phyloP scores from a whole-genome alignment of 2,113 vertebrate species.

The Pyxicephalus adspersus region DNA sequence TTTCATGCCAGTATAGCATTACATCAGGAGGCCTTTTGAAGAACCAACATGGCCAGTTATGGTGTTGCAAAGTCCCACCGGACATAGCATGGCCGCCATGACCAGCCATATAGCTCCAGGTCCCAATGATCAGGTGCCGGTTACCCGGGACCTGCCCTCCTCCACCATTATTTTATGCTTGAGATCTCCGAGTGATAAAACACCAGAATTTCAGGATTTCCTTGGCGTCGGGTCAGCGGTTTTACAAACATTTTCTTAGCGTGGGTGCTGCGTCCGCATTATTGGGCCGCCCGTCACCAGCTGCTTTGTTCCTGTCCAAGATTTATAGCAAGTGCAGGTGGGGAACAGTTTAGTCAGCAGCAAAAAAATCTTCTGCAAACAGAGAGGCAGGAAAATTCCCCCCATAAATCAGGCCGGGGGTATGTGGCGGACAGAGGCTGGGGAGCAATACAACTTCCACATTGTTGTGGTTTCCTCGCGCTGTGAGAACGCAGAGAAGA shows the following conservation, averaged over 20 bases:
- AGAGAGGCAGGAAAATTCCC: not conserved
- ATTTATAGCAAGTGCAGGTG: conserved; percentile 48
- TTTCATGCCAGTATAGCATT: too few relatives aligned
- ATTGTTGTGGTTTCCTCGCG: not conserved
- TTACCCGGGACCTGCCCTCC: too few relatives aligned
- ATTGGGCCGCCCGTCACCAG: conserved; percentile 1
- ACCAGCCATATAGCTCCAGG: too few relatives aligned
- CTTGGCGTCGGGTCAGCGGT: conserved; percentile 3
- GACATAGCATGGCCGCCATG: too few relatives aligned
- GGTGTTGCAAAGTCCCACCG: too few relatives aligned
- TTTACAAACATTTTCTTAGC: conserved; percentile 28
- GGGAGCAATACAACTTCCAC: not conserved
- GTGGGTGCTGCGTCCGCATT: not conserved
- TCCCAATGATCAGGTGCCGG: too few relatives aligned
- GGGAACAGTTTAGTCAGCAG: conserved; percentile 22
- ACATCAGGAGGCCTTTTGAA: too few relatives aligned
- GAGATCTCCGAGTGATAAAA: not conserved
- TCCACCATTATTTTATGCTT: not conserved
- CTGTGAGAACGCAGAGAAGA: not conserved
- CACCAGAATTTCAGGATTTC: not conserved
- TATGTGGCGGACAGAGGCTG: not conserved
- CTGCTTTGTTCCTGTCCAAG: conserved; percentile 1
- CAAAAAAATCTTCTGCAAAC: conserved; percentile 44
- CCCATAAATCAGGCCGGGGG: conserved; percentile 25
- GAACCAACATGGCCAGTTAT: too few relatives aligned